phyloP scores from a whole-genome alignment of 2,888 invertebrate genomes.

The Yponomeuta malinellus region DNA sequence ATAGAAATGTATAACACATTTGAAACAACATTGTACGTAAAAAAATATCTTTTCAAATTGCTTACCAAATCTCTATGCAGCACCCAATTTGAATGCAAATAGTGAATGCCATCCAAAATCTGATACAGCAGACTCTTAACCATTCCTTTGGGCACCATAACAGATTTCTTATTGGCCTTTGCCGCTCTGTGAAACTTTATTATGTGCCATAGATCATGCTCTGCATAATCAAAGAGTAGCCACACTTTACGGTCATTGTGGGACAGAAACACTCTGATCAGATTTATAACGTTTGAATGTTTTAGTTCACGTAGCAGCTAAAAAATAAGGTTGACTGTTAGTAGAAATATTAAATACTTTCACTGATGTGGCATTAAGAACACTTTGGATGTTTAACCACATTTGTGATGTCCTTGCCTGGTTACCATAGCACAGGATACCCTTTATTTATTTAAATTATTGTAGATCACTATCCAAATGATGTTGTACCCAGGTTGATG shows the following conservation, averaged over 20 bases:
- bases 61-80: conserved; percentile 95
- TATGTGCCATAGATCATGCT: conserved; percentile 99
- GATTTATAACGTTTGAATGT: conserved; percentile 96
- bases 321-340: conserved; percentile 33
- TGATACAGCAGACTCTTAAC: conserved; percentile 98
- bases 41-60: neutral
- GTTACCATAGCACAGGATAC: no score
- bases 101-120: conserved; percentile 98
- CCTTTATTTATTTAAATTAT: no score
- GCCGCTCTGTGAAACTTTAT: conserved; percentile 99
- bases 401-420: no score
- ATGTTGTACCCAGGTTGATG: no score
- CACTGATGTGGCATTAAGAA: no score
- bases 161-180: conserved; percentile 97
- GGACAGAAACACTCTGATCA: conserved; percentile 97
- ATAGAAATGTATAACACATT: no score
- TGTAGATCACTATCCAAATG: no score
- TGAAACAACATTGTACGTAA: no score
- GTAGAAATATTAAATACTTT: neutral
- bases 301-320: conserved; percentile 96
- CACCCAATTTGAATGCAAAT: conserved; percentile 99
- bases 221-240: conserved; percentile 98
- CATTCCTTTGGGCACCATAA: conserved; percentile 97
- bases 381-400: no score
- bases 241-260: conserved; percentile 98